These are phyloP conservation scores for Mesorhabditis sp. DNA, from an alignment of 2,888 invertebrate genomes.

Conservation along the genomic window DNA sequence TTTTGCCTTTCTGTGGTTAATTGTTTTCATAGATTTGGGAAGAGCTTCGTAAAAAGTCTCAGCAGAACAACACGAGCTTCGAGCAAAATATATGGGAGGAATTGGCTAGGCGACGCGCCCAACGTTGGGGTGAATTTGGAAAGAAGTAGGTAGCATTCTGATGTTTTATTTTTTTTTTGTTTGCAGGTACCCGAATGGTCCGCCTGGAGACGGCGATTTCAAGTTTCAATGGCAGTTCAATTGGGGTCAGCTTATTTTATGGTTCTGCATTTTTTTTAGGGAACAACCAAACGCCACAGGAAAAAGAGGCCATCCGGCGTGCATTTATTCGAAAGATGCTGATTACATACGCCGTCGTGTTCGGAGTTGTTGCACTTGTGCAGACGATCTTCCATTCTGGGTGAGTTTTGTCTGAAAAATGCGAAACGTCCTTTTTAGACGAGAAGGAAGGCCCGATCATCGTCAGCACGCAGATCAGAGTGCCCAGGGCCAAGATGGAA, in stretches of 20 bases:
- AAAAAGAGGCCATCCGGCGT: not conserved
- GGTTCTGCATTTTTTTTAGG: not conserved
- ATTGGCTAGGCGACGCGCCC: slow-evolving; percentile 7
- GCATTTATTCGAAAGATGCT: not conserved
- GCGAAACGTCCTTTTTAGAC: not conserved
- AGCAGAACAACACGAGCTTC: not conserved
- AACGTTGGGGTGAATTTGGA: slow-evolving; percentile 3
- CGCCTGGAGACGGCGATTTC: not conserved
- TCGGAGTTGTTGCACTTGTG: not conserved
- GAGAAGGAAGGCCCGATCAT: not conserved
- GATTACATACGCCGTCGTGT: not conserved
- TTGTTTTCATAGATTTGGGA: slow-evolving; percentile 9
- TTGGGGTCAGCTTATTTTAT: not conserved
- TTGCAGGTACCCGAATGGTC: slow-evolving; percentile 9
- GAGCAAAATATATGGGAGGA: slow-evolving; percentile 2
- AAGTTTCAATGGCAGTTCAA: slow-evolving; percentile 7
- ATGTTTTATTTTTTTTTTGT: not conserved
- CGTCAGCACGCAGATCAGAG: not conserved
- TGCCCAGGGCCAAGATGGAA: not conserved
- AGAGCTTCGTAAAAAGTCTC: not conserved
- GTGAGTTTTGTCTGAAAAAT: not conserved
- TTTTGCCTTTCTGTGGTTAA: slow-evolving; percentile 23
- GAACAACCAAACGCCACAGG: not conserved
- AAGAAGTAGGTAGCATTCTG: not conserved
- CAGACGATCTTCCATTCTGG: not conserved